Evolutionary conservation across 2,797 vertebrate genomes (phyloP), one percentile per base, ranked within the genome.

Genomic region (Cryptoprocta ferox): DNA sequence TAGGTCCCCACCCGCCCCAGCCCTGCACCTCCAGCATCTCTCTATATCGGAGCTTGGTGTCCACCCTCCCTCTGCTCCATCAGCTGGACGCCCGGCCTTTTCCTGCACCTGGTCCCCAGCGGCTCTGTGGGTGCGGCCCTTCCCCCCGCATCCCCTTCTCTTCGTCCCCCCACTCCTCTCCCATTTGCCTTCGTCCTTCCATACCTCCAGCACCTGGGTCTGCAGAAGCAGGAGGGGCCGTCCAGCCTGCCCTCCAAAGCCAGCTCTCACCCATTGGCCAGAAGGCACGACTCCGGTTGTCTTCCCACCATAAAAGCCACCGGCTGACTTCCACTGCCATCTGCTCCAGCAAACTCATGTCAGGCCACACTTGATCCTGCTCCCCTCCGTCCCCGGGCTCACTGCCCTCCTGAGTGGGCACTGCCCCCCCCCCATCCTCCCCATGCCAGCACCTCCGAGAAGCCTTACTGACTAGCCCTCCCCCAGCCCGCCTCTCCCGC

Each of bases 11-110:
- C 4, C 13, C 3, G 0, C 16, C 8, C 5, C 2, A 1, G 45
- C 2, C 32, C 56, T 73, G 24, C 12, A 1, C 35, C 65, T 59
- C 28, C 6, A 83, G 68, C 32, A 37, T 3, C 1, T 1, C 26
- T 3, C 13, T 0, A 0, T 6, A 6, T 35, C 35, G 48, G 45
- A 30, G 14, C 1, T 0, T 15, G 28, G 68, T 14, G 0, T 2
- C 11, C 26, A 5, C n/a, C 61, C 45, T 61, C 59, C 32, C 1
- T 42, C 71, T 26, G 6, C 11, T 42, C n/a, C 1, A 1, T 68
- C 26, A 2, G 18, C 32, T 5, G 4, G 73, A 30, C 8, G 5
- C 50, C n/a, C 45, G 82, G 3, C 39, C 13, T 48, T 24, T 6
- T 11, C 56, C 48, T 1, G 18, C 30, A 1, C 2, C 9, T 3